These are phyloP conservation scores for Formica selysi DNA, from an alignment of 1,140 invertebrate genomes.

Conservation along the genomic window DNA sequence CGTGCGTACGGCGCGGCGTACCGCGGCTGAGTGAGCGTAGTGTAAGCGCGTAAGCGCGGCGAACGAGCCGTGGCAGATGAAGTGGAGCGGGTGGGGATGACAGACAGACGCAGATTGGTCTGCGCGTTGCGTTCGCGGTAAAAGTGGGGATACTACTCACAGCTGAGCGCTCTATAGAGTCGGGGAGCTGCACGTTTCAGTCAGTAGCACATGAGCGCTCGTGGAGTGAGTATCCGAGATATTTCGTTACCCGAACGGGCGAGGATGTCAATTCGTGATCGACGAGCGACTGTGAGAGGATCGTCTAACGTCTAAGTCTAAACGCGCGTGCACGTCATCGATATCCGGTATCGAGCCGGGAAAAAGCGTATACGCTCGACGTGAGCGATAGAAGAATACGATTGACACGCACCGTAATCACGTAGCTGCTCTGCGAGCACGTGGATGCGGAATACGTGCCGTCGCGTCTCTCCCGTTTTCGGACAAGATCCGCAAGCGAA, in stretches of 20 bases:
- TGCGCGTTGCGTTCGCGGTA: conserved; percentile 53
- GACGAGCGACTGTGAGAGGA: conserved; percentile 74
- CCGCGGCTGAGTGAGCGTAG: conserved; percentile 22
- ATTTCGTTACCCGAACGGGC: conserved; percentile 63
- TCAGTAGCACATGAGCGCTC: conserved; percentile 86
- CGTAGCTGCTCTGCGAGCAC: conserved; percentile 40
- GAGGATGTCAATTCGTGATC: conserved; percentile 79
- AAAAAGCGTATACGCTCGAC: background rate
- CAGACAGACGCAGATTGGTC: conserved; percentile 67
- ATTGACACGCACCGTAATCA: background rate
- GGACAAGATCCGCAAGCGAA: background rate
- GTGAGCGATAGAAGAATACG: background rate
- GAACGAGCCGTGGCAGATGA: background rate
- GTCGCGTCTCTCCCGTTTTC: background rate
- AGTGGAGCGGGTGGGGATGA: conserved; percentile 6
- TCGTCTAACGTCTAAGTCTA: conserved; percentile 18
- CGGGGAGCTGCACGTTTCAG: conserved; percentile 74
- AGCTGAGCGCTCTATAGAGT: conserved; percentile 84
- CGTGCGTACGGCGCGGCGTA: conserved; percentile 20
- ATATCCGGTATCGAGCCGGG: conserved; percentile 6
- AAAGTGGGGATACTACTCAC: conserved; percentile 75
- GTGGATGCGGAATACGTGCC: conserved; percentile 3
- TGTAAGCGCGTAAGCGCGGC: background rate
- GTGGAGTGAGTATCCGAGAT: conserved; percentile 79
- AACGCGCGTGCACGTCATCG: conserved; percentile 47